These are phyloP conservation scores for Amazona ochrocephala DNA, from an alignment of 2,797 vertebrate species.

Conservation along the genomic window DNA sequence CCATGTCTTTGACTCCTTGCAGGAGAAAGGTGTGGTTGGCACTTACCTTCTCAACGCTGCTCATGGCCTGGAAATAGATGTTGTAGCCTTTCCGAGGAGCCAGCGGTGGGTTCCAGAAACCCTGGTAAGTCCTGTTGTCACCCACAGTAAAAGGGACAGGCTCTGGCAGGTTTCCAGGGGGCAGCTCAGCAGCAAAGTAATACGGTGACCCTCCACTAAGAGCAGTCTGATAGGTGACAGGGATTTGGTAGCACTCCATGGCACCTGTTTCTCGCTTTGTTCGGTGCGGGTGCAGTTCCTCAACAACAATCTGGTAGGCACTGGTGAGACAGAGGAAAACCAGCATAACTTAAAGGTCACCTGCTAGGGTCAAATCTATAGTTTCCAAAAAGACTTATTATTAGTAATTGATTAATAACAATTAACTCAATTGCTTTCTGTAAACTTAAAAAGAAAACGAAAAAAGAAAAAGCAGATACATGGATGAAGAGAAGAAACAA, in stretches of 20 bases:
- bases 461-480: not conserved
- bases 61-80: constrained; percentile 99
- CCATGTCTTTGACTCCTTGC: not conserved
- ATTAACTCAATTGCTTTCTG: not conserved
- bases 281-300: constrained; percentile 89
- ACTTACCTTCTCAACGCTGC: constrained; percentile 95
- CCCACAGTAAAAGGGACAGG: constrained; percentile 95
- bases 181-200: constrained; percentile 95
- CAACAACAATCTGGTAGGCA: constrained; percentile 96
- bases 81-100: constrained; percentile 98
- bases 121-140: constrained; percentile 96
- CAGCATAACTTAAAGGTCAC: not conserved
- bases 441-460: not conserved
- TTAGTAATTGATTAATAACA: not conserved
- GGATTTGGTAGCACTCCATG: constrained; percentile 92
- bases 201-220: constrained; percentile 87
- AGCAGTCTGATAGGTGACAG: constrained; percentile 90
- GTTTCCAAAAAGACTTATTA: not conserved
- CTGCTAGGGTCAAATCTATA: not conserved
- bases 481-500: not conserved
- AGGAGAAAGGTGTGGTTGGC: not conserved
- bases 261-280: constrained; percentile 87
- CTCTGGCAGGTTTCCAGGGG: constrained; percentile 90
- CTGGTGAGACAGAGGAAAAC: constrained; percentile 71
- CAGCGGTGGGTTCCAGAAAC: constrained; percentile 96